Conservation (phyloP, 53 echinoderm and acorn worm genomes). For the Temnopleurus reevesii region DNA sequence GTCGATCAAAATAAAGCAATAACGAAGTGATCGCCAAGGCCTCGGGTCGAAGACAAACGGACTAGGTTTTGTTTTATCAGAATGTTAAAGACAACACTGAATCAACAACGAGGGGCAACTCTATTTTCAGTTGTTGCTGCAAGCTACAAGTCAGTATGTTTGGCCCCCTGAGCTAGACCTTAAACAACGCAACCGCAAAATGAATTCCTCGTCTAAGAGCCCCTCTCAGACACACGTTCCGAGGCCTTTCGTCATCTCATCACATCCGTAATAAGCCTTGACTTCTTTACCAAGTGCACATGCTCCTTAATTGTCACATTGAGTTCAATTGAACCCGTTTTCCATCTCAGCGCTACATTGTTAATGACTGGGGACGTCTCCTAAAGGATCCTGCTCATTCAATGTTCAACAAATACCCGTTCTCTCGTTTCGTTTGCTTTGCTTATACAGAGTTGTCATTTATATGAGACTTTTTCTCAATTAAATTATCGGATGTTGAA, state of each 20-base stretch:
- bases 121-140: conserved; percentile 31
- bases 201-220: not conserved
- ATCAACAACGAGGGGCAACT: conserved; percentile 34
- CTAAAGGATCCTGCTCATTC: not conserved
- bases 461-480: not conserved
- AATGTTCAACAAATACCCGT: not conserved
- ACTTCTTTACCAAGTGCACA: not conserved
- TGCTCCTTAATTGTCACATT: conserved; percentile 31
- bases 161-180: not conserved
- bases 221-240: not conserved
- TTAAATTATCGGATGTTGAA: not conserved
- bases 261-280: not conserved
- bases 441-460: too few species aligned
- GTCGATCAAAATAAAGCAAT: conserved; percentile 43
- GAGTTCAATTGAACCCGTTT: conserved; percentile 14
- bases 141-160: not conserved
- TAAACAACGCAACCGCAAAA: not conserved
- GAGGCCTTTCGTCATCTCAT: not conserved
- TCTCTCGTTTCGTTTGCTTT: not conserved
- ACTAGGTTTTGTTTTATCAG: conserved; percentile 40
- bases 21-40: conserved; percentile 26
- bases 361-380: not conserved
- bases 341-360: not conserved
- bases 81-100: conserved; percentile 45
- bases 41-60: conserved; percentile 23